Evolutionary conservation across 1,140 invertebrate genomes (phyloP).

Genomic region (Drosophila rufa): DNA sequence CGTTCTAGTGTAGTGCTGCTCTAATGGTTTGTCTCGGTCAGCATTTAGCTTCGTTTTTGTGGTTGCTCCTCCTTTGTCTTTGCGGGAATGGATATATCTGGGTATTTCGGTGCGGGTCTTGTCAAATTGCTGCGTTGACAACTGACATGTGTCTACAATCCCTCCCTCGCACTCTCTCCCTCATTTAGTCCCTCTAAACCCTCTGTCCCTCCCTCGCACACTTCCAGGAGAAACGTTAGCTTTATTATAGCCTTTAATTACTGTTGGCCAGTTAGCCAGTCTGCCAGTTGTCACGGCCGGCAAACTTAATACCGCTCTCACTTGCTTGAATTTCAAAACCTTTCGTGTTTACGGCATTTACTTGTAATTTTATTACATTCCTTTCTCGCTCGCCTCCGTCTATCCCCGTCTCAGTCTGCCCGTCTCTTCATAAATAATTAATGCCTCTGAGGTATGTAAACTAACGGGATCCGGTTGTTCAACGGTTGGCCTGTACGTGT

Average conservation of each 20-base stretch:
- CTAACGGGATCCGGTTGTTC: constrained; percentile 44
- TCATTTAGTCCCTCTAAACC: not conserved
- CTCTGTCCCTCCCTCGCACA: not conserved
- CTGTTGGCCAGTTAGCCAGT: constrained; percentile 54
- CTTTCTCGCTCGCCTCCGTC: constrained; percentile 16
- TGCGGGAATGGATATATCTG: constrained; percentile 31
- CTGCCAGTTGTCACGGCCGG: constrained; percentile 54
- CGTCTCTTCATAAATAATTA: constrained; percentile 77
- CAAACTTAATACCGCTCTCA: constrained; percentile 64
- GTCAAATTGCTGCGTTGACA: constrained; percentile 78
- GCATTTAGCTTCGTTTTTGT: constrained; percentile 43
- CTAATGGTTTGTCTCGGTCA: constrained; percentile 42
- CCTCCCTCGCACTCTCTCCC: not conserved
- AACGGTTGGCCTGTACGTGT: constrained; percentile 12
- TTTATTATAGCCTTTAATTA: constrained; percentile 77
- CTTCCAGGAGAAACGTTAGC: constrained; percentile 44
- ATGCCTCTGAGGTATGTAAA: constrained; percentile 70
- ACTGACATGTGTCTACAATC: constrained; percentile 62
- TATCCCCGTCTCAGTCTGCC: not conserved
- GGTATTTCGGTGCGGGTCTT: constrained; percentile 24
- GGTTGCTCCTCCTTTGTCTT: constrained; percentile 17
- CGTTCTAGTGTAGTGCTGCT: not conserved
- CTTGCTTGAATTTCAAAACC: constrained; percentile 73
- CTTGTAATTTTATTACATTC: constrained; percentile 74
- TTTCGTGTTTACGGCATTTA: constrained; percentile 61